These are phyloP conservation scores for Carcharodon carcharias DNA, from an alignment of 2,797 vertebrate genomes.

Conservation along the genomic window DNA sequence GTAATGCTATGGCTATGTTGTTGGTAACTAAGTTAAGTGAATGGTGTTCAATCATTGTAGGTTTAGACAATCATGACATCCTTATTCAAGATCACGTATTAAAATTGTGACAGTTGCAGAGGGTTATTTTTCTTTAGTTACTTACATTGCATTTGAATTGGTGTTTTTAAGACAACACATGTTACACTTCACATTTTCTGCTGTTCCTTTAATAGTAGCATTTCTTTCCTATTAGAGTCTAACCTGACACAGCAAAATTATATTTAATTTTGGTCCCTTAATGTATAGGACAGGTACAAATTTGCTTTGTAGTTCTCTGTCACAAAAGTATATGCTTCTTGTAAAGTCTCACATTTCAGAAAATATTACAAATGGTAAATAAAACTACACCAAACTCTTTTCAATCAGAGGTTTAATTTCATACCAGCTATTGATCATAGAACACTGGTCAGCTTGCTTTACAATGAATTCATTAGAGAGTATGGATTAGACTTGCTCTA, in stretches of 20 bases:
- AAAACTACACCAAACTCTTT: conserved; percentile 47
- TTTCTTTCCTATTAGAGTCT: not conserved
- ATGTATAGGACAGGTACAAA: not conserved
- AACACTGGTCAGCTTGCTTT: conserved; percentile 63
- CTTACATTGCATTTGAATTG: not conserved
- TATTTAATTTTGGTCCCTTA: not conserved
- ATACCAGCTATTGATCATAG: conserved; percentile 44
- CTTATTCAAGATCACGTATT: not conserved
- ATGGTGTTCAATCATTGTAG: not conserved
- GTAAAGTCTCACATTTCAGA: not conserved
- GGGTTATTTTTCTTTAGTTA: not conserved
- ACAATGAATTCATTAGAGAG: conserved; percentile 66
- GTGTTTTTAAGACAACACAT: not conserved
- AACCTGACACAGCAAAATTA: not conserved
- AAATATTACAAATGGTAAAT: conserved; percentile 20
- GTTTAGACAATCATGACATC: not conserved
- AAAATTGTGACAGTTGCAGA: not conserved
- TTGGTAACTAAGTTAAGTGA: not conserved
- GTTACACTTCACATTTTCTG: not conserved
- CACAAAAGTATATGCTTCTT: not conserved
- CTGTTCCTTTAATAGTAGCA: not conserved
- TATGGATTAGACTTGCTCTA: conserved; percentile 59
- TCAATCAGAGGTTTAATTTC: conserved; percentile 53
- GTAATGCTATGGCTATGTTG: not conserved
- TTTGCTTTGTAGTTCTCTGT: not conserved